Evolutionary conservation across 2,888 invertebrate genomes (phyloP).

Genomic region (Trilocha varians): DNA sequence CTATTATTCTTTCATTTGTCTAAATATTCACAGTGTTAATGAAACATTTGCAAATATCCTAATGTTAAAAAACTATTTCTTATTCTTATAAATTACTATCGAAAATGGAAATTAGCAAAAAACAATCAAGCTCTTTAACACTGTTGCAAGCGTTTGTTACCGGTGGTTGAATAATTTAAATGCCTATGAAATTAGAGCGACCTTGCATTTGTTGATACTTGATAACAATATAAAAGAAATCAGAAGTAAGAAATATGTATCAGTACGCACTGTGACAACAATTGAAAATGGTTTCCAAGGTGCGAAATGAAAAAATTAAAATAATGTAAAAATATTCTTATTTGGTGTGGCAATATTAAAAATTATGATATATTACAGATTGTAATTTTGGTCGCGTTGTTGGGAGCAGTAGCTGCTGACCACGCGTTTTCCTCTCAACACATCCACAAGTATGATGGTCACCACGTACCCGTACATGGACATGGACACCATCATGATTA

Average conservation of each 20-base stretch:
- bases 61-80: too few species aligned
- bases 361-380: constrained; percentile 7
- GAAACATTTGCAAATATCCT: too few species aligned
- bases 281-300: constrained; percentile 2
- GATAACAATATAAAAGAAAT: constrained; percentile 9
- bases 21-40: too few species aligned
- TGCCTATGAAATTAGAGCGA: constrained; percentile 6
- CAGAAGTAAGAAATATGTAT: constrained; percentile 5
- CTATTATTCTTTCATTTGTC: too few species aligned
- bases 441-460: constrained; percentile 25
- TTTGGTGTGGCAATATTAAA: not conserved
- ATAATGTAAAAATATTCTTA: too few species aligned
- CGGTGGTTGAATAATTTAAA: not conserved
- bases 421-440: constrained; percentile 28
- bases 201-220: constrained; percentile 6
- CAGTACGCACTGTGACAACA: constrained; percentile 2
- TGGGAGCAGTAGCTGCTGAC: constrained; percentile 14
- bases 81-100: too few species aligned
- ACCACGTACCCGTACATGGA: constrained; percentile 33
- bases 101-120: not conserved
- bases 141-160: constrained; percentile 1
- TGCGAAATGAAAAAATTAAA: too few species aligned
- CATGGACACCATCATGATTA: constrained; percentile 33
- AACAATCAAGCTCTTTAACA: not conserved
- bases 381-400: constrained; percentile 11